Conservation (phyloP, 2,113 vertebrate species). For the Excalfactoria chinensis region DNA sequence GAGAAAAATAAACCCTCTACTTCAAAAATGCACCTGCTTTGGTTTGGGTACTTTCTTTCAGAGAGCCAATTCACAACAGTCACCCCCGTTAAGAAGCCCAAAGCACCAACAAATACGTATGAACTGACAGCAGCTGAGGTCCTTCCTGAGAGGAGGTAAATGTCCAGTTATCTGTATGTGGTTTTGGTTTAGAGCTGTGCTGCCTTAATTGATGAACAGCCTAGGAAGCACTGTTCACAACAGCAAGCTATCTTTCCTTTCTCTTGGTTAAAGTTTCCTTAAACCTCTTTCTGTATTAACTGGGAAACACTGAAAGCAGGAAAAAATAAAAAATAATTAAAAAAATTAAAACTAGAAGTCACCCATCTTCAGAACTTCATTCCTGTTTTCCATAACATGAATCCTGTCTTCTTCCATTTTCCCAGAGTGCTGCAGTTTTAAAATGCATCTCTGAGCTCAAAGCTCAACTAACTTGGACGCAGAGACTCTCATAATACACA, state of each 20-base stretch:
- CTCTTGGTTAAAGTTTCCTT: neutral
- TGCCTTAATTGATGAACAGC: neutral
- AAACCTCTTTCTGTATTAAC: neutral
- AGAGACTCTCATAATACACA: neutral
- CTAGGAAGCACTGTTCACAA: neutral
- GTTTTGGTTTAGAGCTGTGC: neutral
- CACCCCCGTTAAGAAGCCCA: conserved; percentile 61
- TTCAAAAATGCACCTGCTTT: neutral
- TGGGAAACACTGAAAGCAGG: neutral
- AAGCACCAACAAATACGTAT: conserved; percentile 50
- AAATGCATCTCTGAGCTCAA: neutral
- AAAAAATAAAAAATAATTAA: no score
- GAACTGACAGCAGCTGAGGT: conserved; percentile 77
- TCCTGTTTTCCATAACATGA: neutral
- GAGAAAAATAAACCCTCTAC: neutral
- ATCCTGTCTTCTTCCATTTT: neutral
- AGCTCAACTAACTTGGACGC: neutral
- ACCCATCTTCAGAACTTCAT: neutral
- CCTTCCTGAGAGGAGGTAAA: conserved; percentile 89
- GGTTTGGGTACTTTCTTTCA: conserved; percentile 58
- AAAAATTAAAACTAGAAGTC: neutral
- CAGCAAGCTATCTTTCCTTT: neutral
- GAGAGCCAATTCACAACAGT: conserved; percentile 74
- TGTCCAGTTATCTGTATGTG: neutral
- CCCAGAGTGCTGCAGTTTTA: neutral